Percentiles rank a stretch among this genome's conserved stretches.
Evolutionary conservation across 2,113 vertebrate genomes (phyloP).

Genomic region (Erythrocercus mccallii): DNA sequence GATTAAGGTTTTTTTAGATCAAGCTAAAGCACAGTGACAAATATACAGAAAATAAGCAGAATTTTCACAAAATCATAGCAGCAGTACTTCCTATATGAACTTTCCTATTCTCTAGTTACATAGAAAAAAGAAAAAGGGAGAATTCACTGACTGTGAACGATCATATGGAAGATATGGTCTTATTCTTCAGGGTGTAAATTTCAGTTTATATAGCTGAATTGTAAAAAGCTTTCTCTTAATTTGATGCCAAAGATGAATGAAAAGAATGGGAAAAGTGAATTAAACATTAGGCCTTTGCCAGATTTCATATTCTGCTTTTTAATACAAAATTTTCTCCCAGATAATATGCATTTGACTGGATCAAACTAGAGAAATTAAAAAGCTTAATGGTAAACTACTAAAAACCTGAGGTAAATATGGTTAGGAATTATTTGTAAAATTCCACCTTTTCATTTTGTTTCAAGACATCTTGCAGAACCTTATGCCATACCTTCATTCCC

Average conservation of each 20-base stretch:
- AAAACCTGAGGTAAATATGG: background rate
- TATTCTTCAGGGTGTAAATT: background rate
- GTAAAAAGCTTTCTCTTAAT: background rate
- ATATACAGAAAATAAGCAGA: background rate
- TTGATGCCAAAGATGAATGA: background rate
- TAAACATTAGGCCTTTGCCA: background rate
- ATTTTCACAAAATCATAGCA: background rate
- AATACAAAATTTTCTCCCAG: background rate
- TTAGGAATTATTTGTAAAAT: background rate
- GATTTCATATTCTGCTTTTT: background rate
- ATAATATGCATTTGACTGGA: background rate
- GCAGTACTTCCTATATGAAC: background rate
- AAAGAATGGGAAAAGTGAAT: background rate
- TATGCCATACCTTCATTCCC: background rate
- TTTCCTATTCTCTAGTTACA: background rate
- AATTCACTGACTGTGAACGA: background rate
- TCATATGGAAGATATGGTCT: background rate
- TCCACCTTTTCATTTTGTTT: background rate
- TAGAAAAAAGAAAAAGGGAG: background rate
- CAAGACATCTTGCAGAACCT: background rate
- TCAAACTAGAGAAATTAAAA: background rate
- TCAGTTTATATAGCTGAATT: background rate
- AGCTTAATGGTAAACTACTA: background rate
- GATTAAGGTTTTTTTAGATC: background rate
- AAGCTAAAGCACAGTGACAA: background rate